Conservation (phyloP, 2,888 invertebrate species). For the Oscheius onirici region DNA sequence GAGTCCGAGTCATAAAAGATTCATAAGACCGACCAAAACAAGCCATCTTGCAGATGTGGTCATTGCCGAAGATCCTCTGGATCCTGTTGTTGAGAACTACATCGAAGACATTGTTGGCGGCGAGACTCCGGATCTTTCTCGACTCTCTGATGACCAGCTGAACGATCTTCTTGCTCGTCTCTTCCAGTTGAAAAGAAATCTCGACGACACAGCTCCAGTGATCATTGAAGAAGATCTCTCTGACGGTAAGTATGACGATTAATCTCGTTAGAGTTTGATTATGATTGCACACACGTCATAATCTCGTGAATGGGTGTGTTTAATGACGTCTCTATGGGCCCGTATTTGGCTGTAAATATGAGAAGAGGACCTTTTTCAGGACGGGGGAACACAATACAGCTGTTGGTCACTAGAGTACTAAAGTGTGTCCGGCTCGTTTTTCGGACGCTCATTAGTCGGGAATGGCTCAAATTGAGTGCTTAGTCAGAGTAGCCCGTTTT, state of each 20-base stretch:
- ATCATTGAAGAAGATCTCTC: constrained; percentile 4
- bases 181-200: constrained; percentile 27
- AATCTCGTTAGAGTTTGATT: background rate
- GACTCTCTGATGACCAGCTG: constrained; percentile 45
- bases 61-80: constrained; percentile 39
- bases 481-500: background rate
- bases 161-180: constrained; percentile 32
- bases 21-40: background rate
- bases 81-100: constrained; percentile 39
- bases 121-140: constrained; percentile 43
- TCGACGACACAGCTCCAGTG: constrained; percentile 29
- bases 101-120: constrained; percentile 45
- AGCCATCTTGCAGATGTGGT: constrained; percentile 33
- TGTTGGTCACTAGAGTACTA: background rate
- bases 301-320: constrained; percentile 3
- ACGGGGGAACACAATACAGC: background rate
- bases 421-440: background rate
- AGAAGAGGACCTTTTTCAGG: background rate
- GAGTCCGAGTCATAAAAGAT: background rate
- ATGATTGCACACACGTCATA: constrained; percentile 18
- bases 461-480: background rate
- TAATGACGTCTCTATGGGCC: background rate
- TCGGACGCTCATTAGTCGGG: background rate
- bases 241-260: constrained; percentile 2
- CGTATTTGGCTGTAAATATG: background rate